A percentile compares a stretch with the other conserved stretches of the same genome.
phyloP scores from a whole-genome alignment of 2,797 vertebrate species.

The Coranthus polyacanthus region DNA sequence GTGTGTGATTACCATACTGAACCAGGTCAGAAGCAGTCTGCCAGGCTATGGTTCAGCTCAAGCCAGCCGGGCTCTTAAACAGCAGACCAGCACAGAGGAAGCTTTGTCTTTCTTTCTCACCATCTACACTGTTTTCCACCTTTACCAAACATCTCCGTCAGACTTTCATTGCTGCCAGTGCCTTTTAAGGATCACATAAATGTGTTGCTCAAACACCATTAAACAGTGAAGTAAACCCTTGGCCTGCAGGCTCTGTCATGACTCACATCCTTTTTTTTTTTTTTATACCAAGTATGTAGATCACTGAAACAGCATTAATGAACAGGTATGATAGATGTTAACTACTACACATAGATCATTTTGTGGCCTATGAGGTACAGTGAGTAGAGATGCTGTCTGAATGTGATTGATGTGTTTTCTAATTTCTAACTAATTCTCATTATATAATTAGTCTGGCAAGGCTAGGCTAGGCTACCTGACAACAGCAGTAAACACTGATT shows the following conservation, averaged over 20 bases:
- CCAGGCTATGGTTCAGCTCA: slow-evolving; percentile 49
- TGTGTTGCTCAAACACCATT: slow-evolving; percentile 57
- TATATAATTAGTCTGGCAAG: too few relatives aligned
- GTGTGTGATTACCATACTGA: slow-evolving; percentile 54
- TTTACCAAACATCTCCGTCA: slow-evolving; percentile 46
- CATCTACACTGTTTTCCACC: slow-evolving; percentile 44
- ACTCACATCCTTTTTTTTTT: slow-evolving; percentile 53
- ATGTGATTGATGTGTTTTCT: too few relatives aligned
- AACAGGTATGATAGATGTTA: slow-evolving; percentile 23
- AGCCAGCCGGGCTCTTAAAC: slow-evolving; percentile 34
- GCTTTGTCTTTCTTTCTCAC: slow-evolving; percentile 59
- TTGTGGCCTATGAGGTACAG: too few relatives aligned
- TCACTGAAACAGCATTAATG: slow-evolving; percentile 23
- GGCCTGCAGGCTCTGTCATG: slow-evolving; percentile 40
- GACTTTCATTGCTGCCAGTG: slow-evolving; percentile 47
- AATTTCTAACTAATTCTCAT: too few relatives aligned
- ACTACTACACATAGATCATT: slow-evolving; percentile 24
- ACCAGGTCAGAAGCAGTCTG: slow-evolving; percentile 48
- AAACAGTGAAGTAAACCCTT: slow-evolving; percentile 54
- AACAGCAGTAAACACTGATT: too few relatives aligned
- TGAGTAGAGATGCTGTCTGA: too few relatives aligned
- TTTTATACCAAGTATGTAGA: slow-evolving; percentile 26
- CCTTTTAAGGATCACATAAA: slow-evolving; percentile 62
- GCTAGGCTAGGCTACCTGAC: too few relatives aligned
- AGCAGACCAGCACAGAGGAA: slow-evolving; percentile 57